Evolutionary conservation across 2,113 vertebrate species (phyloP).

Genomic region (Piaya cayana): DNA sequence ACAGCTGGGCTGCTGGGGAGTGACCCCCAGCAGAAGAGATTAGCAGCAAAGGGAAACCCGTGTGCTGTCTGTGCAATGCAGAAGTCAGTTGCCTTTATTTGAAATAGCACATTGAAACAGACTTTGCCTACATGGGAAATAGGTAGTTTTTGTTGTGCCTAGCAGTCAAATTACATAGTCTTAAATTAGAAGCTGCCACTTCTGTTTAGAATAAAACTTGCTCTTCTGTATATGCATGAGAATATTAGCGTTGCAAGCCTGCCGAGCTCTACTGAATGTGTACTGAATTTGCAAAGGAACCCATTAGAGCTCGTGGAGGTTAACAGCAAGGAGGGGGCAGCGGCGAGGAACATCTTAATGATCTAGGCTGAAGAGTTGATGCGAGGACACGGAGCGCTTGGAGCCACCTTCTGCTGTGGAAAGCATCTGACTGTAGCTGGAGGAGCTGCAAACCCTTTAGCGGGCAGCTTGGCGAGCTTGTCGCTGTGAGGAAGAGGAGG

Average conservation of each 20-base stretch:
- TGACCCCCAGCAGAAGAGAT: neutral
- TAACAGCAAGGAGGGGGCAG: neutral
- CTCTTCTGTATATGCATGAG: neutral
- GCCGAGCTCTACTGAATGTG: neutral
- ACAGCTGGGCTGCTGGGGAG: neutral
- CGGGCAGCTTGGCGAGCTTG: rapidly evolving
- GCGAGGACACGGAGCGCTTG: neutral
- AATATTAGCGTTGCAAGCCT: neutral
- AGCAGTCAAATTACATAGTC: neutral
- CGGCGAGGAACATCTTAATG: neutral
- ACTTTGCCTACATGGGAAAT: neutral
- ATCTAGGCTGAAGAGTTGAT: neutral
- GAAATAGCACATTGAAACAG: neutral
- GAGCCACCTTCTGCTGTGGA: neutral
- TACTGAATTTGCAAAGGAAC: neutral
- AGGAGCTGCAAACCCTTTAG: rapidly evolving
- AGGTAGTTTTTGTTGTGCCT: slow-evolving; percentile 59
- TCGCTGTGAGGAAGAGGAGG: rapidly evolving
- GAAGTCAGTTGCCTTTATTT: neutral
- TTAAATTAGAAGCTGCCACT: slow-evolving; percentile 55
- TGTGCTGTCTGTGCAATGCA: neutral
- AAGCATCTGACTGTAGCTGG: neutral
- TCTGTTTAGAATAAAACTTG: slow-evolving; percentile 34
- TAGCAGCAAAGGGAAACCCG: neutral
- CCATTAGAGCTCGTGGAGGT: neutral